Conservation (phyloP, 2,888 invertebrate genomes). For the Penaeus monodon region DNA sequence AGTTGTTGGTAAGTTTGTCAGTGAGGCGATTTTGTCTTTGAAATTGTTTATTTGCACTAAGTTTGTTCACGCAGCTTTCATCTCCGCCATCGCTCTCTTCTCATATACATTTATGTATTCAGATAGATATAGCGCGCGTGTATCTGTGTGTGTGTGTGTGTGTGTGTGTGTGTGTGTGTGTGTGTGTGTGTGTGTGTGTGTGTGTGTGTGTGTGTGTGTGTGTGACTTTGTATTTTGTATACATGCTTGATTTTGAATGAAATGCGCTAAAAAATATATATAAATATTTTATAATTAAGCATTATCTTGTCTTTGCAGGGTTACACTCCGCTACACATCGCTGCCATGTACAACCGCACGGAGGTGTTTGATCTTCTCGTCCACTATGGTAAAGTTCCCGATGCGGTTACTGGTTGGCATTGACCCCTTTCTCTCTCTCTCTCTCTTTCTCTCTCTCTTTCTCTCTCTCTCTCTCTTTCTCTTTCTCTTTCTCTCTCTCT, state of each 20-base stretch:
- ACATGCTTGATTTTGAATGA: too few species aligned
- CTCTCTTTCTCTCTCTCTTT: neutral
- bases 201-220: too few species aligned
- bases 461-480: neutral
- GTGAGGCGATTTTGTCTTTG: too few species aligned
- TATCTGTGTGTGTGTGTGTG: neutral
- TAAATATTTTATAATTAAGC: too few species aligned
- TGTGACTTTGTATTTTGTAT: too few species aligned
- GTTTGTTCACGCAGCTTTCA: neutral
- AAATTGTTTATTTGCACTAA: neutral
- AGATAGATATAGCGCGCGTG: neutral
- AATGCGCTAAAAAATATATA: too few species aligned
- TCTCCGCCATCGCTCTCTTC: neutral
- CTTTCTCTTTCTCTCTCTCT: neutral
- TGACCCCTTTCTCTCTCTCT: neutral
- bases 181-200: neutral
- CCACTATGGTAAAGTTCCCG: neutral
- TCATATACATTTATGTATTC: constrained; percentile 9
- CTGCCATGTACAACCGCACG: constrained; percentile 90
- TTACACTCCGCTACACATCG: constrained; percentile 92
- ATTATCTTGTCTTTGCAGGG: constrained; percentile 73
- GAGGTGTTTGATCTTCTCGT: constrained; percentile 85
- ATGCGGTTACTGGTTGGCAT: neutral
- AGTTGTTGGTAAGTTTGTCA: too few species aligned
- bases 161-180: too few species aligned